Evolutionary conservation across 2,888 invertebrate species (phyloP), one percentile per base, ranked within the genome.

Genomic region (Nasonia oneida): DNA sequence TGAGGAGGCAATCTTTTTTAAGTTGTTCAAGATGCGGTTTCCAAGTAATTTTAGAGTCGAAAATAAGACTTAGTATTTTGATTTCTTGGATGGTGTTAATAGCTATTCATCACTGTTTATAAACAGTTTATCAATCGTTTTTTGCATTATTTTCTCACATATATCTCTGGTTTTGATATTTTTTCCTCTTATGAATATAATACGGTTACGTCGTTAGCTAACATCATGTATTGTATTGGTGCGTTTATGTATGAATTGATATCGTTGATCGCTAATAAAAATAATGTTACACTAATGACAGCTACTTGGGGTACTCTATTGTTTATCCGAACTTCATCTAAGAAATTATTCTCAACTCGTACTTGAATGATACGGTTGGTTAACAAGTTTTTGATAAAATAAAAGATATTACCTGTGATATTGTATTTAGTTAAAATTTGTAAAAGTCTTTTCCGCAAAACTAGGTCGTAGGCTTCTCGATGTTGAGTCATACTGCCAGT

Each of bases 151-250:
- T 70, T 70, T 50, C 50, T 37, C 1, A 5, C 12, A 29, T 29
- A 29, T 29, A 29, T 29, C 29, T 29, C 29, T 80, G 12, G 33
- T 80, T 71, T 71, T 71, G 18, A 37, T n/a, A 15, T 76, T 57
- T 67, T 70, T 70, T 47, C 71, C 80, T 6, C 5, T 18, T 14
- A 37, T 33, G 15, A 71, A 53, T n/a, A n/a, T n/a, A n/a, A n/a
- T 39, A 71, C 1, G 0, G 80, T 71, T 0, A 80, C 18, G 37
- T 79, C 67, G n/a, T 79, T 67, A 15, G 67, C 67, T 1, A 67
- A 79, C 8, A 50, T 53, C 74, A n/a, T 4, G 61, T 57, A 12
- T 47, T 23, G n/a, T 37, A 64, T 14, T 71, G 83, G 67, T 81
- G 1, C 2, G 12, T 42, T 3, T 14, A 50, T 39, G 15, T 79